These are phyloP conservation scores for Marasmarcha lunaedactyla DNA, from an alignment of 2,888 invertebrate species.

Conservation along the genomic window DNA sequence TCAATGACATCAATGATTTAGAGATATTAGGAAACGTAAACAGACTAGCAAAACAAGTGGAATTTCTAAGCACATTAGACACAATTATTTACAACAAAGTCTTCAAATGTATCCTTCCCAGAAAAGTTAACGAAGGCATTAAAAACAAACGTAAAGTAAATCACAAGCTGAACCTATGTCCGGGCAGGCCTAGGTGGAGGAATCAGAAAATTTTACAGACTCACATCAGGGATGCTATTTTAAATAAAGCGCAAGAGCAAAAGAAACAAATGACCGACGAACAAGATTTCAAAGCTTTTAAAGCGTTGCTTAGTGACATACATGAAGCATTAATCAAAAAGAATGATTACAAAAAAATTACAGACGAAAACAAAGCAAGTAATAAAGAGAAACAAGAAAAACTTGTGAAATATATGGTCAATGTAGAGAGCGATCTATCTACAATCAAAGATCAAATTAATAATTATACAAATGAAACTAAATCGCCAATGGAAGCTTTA, in stretches of 20 bases:
- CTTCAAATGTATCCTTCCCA: slow-evolving; percentile 43
- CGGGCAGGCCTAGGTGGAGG: slow-evolving; percentile 46
- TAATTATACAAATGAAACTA: slow-evolving; percentile 29
- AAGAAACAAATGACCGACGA: slow-evolving; percentile 46
- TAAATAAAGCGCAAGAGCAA: slow-evolving; percentile 46
- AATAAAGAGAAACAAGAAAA: slow-evolving; percentile 32
- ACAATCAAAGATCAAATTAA: slow-evolving; percentile 36
- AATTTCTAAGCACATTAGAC: slow-evolving; percentile 61
- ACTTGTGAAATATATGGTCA: slow-evolving; percentile 34
- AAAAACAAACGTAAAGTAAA: slow-evolving; percentile 45
- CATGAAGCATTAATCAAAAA: slow-evolving; percentile 36
- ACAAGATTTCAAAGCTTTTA: slow-evolving; percentile 34
- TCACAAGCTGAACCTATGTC: slow-evolving; percentile 35
- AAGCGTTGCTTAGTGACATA: slow-evolving; percentile 41
- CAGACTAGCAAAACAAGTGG: slow-evolving; percentile 66
- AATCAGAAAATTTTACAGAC: slow-evolving; percentile 40
- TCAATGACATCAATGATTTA: slow-evolving; percentile 69
- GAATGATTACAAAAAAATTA: slow-evolving; percentile 16
- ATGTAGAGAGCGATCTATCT: slow-evolving; percentile 34
- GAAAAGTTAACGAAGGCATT: slow-evolving; percentile 31
- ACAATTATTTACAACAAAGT: slow-evolving; percentile 58
- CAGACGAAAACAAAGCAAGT: slow-evolving; percentile 11
- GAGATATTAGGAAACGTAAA: slow-evolving; percentile 68
- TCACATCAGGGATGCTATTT: slow-evolving; percentile 44
- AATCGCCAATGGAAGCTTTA: slow-evolving; percentile 30